Percentiles rank a stretch among this genome's conserved stretches.
Evolutionary conservation across 2,797 vertebrate genomes (phyloP).

Genomic region (Mus caroli): DNA sequence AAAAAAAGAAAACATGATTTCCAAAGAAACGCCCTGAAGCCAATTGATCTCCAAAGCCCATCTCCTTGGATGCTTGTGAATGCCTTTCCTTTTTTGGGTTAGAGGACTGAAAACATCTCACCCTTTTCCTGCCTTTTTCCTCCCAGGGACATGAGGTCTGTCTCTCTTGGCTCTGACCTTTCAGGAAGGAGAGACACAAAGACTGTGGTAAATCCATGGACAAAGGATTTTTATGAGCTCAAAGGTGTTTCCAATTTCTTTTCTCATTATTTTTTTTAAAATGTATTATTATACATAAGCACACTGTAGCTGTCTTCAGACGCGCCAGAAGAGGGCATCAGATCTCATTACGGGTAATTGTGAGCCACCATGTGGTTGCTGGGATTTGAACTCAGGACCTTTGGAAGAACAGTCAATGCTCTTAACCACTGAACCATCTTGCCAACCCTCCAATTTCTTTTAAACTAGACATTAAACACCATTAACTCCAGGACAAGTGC

Average conservation of each 20-base stretch:
- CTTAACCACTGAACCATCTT: too few relatives aligned
- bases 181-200: background rate
- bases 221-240: background rate
- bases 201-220: background rate
- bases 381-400: too few relatives aligned
- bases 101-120: background rate
- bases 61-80: background rate
- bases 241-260: background rate
- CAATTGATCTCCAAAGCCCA: background rate
- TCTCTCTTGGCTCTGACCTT: constrained; percentile 24
- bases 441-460: background rate
- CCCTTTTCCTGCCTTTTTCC: background rate
- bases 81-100: background rate
- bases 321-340: too few relatives aligned
- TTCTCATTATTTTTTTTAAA: too few relatives aligned
- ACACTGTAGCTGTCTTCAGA: too few relatives aligned
- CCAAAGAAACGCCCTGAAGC: background rate
- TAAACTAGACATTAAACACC: background rate
- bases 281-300: too few relatives aligned
- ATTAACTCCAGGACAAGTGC: background rate
- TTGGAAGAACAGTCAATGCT: too few relatives aligned
- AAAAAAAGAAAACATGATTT: background rate
- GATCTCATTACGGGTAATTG: too few relatives aligned
- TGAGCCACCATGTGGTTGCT: too few relatives aligned
- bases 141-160: background rate